Evolutionary conservation across 2,888 invertebrate species (phyloP).

Genomic region (Andrena hattorfiana): DNA sequence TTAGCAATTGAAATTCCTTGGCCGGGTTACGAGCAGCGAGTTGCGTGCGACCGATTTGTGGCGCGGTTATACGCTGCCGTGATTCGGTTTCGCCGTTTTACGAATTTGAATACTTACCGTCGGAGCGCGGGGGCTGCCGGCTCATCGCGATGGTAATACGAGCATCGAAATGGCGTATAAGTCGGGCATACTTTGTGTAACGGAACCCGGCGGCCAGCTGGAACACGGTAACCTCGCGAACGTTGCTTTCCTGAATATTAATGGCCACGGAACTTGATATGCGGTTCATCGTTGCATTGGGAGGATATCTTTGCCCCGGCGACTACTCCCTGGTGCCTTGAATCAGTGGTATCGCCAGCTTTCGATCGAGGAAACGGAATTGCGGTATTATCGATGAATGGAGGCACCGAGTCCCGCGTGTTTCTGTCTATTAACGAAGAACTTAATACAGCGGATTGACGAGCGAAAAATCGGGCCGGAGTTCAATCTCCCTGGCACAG

Average conservation of each 20-base stretch:
- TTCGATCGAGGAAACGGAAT: neutral
- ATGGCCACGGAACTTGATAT: constrained; percentile 38
- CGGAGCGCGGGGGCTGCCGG: neutral
- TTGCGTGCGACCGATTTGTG: constrained; percentile 61
- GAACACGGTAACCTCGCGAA: constrained; percentile 34
- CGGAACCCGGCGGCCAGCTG: neutral
- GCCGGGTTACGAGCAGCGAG: constrained; percentile 26
- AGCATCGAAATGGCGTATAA: constrained; percentile 15
- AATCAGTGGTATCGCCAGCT: constrained; percentile 21
- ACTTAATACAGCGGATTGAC: neutral
- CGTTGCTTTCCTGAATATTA: constrained; percentile 41
- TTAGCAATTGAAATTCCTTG: constrained; percentile 72
- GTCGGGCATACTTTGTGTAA: constrained; percentile 24
- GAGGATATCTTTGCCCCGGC: neutral
- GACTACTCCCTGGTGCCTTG: constrained; percentile 23
- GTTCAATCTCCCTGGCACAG: neutral
- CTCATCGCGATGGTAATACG: constrained; percentile 56
- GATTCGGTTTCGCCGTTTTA: constrained; percentile 10
- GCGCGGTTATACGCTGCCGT: constrained; percentile 8
- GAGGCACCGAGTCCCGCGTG: too few species aligned
- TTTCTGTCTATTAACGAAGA: neutral
- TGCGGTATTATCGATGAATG: neutral
- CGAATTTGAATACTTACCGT: constrained; percentile 28
- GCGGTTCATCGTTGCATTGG: constrained; percentile 41
- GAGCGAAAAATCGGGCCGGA: constrained; percentile 4